A percentile compares a stretch with the other conserved stretches of the same genome.
Conservation (phyloP, 2,113 vertebrate genomes). For the Dissostichus mawsoni region DNA sequence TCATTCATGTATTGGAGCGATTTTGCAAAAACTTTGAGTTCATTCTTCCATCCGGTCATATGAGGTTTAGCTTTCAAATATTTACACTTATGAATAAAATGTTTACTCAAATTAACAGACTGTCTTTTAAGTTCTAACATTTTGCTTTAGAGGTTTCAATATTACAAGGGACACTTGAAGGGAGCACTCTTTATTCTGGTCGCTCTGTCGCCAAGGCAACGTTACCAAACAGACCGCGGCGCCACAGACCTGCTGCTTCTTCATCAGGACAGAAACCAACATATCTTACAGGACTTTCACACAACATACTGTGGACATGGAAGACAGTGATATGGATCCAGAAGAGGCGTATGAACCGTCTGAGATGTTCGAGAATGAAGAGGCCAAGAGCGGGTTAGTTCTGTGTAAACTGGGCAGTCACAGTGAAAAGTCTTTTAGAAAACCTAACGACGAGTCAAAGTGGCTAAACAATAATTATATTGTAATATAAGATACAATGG, state of each 20-base stretch:
- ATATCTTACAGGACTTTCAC: background rate
- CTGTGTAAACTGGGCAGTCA: background rate
- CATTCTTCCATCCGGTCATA: no score
- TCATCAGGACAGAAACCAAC: accelerated
- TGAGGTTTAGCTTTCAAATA: no score
- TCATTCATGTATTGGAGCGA: no score
- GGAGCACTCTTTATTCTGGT: background rate
- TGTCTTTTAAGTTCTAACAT: no score
- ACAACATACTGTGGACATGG: slow-evolving; percentile 33
- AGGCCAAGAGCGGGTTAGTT: slow-evolving; percentile 44
- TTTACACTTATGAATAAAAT: no score
- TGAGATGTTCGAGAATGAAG: slow-evolving; percentile 48
- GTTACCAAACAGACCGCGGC: slow-evolving; percentile 15
- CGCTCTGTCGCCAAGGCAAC: slow-evolving; percentile 56
- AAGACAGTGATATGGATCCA: slow-evolving; percentile 4
- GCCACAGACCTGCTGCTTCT: background rate
- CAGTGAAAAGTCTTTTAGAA: no score
- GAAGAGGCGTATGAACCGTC: slow-evolving; percentile 37
- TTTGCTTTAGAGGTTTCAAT: no score
- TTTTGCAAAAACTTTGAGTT: no score
- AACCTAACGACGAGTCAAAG: background rate
- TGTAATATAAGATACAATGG: no score
- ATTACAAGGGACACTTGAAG: slow-evolving; percentile 13
- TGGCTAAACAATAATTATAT: background rate
- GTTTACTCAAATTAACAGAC: no score